A percentile compares a stretch with the other conserved stretches of the same genome.
Conservation (phyloP, 2,113 vertebrate species). For the Paramormyrops kingsleyae region DNA sequence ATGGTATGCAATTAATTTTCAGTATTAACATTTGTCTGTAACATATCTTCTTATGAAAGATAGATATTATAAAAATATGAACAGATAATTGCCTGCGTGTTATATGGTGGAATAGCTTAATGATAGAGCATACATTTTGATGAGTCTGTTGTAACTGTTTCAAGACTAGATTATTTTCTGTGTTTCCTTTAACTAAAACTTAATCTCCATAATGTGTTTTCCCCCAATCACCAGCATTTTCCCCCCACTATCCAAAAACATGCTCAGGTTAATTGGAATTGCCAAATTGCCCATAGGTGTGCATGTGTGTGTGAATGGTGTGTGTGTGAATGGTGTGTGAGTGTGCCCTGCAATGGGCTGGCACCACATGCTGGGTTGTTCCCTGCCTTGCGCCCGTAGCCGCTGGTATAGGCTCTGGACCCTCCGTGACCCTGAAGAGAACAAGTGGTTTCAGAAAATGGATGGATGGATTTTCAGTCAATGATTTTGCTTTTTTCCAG, state of each 20-base stretch:
- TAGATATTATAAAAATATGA: background rate
- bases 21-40: background rate
- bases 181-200: background rate
- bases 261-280: background rate
- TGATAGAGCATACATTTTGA: background rate
- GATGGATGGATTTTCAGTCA: background rate
- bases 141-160: background rate
- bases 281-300: background rate
- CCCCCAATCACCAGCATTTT: background rate
- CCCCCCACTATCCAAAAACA: background rate
- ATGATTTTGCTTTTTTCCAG: background rate
- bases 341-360: background rate
- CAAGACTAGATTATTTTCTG: background rate
- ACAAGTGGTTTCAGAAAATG: background rate
- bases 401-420: background rate
- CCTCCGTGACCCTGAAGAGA: background rate
- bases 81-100: background rate
- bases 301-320: too few species aligned
- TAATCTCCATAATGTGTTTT: background rate
- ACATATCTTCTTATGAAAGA: background rate
- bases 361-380: background rate
- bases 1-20: background rate
- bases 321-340: background rate
- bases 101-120: background rate
- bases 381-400: background rate